phyloP scores from a whole-genome alignment of 2,888 invertebrate species.

The Diploptera punctata region DNA sequence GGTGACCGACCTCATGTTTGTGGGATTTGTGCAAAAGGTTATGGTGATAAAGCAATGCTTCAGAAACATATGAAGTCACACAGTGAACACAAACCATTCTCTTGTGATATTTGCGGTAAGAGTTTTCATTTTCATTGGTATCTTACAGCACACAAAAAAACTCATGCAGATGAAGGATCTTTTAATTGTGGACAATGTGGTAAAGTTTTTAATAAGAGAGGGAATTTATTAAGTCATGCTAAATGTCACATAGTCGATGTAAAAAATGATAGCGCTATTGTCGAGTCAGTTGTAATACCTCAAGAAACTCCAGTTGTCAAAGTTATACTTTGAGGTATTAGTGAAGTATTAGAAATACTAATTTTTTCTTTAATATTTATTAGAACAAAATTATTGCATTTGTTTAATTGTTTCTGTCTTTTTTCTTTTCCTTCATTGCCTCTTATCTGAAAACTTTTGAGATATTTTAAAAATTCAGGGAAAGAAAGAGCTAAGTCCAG shows the following conservation, averaged over 20 bases:
- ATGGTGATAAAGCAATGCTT: constrained; percentile 36
- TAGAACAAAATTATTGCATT: too few relatives aligned
- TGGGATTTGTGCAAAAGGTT: constrained; percentile 37
- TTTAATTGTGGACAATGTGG: constrained; percentile 35
- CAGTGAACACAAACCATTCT: constrained; percentile 38
- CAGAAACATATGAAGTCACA: constrained; percentile 41
- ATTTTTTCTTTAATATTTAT: neutral
- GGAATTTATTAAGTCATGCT: constrained; percentile 32
- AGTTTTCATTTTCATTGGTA: constrained; percentile 42
- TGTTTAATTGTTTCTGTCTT: too few relatives aligned
- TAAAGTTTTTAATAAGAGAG: constrained; percentile 37
- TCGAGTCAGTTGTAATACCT: neutral
- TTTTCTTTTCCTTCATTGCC: too few relatives aligned
- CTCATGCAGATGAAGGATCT: constrained; percentile 36
- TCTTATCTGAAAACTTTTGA: too few relatives aligned
- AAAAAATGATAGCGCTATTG: neutral
- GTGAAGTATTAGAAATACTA: neutral
- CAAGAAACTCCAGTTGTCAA: neutral
- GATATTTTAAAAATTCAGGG: too few relatives aligned
- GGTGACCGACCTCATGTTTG: constrained; percentile 38
- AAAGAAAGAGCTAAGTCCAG: too few relatives aligned
- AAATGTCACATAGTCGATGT: constrained; percentile 21
- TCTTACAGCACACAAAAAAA: constrained; percentile 40
- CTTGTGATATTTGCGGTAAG: constrained; percentile 41
- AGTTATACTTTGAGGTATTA: neutral